Percentiles rank a stretch among this genome's conserved stretches.
phyloP scores from a whole-genome alignment of 2,797 vertebrate species.

The Tokudaia muenninki region DNA sequence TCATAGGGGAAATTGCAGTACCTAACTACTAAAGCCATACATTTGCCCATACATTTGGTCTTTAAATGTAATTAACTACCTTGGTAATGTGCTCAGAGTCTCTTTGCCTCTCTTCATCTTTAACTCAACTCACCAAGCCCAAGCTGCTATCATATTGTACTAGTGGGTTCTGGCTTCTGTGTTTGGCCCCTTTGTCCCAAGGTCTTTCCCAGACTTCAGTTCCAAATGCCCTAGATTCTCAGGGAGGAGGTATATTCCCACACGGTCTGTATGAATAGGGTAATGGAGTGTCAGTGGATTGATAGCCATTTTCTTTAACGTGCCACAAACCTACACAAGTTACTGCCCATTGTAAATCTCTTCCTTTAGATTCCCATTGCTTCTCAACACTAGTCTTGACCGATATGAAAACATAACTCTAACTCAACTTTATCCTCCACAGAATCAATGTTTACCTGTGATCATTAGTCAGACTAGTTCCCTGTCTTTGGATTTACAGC shows the following conservation, averaged over 20 bases:
- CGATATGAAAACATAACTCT: background rate
- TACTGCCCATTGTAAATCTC: background rate
- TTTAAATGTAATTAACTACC: conserved; percentile 14
- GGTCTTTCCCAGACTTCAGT: background rate
- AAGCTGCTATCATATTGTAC: background rate
- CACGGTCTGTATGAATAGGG: background rate
- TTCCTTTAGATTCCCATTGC: background rate
- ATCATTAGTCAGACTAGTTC: background rate
- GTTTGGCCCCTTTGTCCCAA: background rate
- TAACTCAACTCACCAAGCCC: background rate
- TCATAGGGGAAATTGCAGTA: background rate
- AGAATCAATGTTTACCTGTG: conserved; percentile 17
- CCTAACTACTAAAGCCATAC: background rate
- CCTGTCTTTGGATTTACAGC: background rate
- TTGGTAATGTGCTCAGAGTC: background rate
- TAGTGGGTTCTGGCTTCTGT: background rate
- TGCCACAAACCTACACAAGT: background rate
- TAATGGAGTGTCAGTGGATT: background rate
- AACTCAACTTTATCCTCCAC: background rate
- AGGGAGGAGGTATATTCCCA: background rate
- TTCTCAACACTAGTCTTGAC: background rate
- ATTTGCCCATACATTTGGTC: background rate
- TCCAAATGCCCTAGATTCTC: background rate
- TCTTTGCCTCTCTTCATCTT: background rate
- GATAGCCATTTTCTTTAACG: background rate